phyloP scores from a whole-genome alignment of 2,113 vertebrate species.

The Plotosus lineatus region DNA sequence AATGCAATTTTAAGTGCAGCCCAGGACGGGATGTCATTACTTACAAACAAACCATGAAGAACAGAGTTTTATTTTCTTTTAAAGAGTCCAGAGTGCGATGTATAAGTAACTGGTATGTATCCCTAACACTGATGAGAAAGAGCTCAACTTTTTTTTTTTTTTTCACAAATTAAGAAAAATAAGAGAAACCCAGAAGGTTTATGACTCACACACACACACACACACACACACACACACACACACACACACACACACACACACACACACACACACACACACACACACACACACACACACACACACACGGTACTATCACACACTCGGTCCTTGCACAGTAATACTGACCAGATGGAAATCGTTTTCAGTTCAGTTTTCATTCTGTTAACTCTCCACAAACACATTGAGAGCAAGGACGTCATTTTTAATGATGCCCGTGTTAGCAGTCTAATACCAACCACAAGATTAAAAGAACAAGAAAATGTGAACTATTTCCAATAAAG shows the following conservation, averaged over 20 bases:
- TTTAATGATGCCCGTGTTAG: neutral
- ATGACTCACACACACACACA: neutral
- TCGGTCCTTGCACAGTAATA: conserved; percentile 5
- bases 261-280: neutral
- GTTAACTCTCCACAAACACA: conserved; percentile 9
- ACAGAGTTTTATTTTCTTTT: neutral
- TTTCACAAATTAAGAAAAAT: conserved; percentile 15
- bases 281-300: neutral
- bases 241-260: conserved; percentile 1
- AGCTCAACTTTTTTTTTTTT: neutral
- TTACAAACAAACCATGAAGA: conserved; percentile 1
- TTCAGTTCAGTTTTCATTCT: conserved; percentile 24
- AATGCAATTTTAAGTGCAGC: conserved; percentile 19
- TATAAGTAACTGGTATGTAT: neutral
- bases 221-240: conserved; percentile 9
- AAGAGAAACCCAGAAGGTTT: neutral
- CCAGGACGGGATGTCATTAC: conserved; percentile 9
- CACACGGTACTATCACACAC: conserved; percentile 2
- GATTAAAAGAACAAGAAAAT: neutral
- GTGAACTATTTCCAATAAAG: neutral
- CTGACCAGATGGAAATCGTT: conserved; percentile 20
- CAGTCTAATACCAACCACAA: neutral
- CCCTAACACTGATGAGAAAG: neutral
- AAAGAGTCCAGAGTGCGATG: neutral
- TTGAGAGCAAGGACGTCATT: neutral